Conservation (phyloP, 2,113 vertebrate species). For the Sceloporus undulatus region DNA sequence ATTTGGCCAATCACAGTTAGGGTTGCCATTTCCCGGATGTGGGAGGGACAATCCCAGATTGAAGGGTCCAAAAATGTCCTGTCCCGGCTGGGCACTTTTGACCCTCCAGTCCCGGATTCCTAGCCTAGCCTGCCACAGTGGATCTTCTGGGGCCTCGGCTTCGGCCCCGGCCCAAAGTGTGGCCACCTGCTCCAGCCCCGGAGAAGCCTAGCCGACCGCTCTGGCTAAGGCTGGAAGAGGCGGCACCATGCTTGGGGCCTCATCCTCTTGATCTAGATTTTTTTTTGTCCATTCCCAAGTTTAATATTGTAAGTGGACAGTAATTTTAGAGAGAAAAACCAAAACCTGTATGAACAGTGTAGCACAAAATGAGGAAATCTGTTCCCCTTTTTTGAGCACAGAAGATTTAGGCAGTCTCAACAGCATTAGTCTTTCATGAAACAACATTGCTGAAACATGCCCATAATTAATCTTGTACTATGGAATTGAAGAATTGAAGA, state of each 20-base stretch:
- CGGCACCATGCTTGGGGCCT: no score
- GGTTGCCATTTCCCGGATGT: no score
- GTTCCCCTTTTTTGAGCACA: not conserved
- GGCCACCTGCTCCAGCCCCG: no score
- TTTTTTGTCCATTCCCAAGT: not conserved
- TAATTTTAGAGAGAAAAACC: not conserved
- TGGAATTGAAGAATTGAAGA: no score
- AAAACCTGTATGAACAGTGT: not conserved
- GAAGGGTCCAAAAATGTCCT: no score
- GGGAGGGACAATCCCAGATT: no score
- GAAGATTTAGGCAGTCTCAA: not conserved
- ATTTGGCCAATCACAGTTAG: not conserved
- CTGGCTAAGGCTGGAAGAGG: not conserved
- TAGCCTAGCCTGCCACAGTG: no score
- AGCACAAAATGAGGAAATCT: not conserved
- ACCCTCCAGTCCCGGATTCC: no score
- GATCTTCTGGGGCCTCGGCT: no score
- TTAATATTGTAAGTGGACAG: not conserved
- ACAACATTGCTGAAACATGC: not conserved
- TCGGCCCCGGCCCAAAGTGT: no score
- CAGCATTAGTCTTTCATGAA: not conserved
- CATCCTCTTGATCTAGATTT: not conserved
- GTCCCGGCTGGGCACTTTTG: no score
- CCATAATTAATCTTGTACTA: not conserved
- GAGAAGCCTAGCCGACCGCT: no score